Base-by-base conservation (phyloP, 2,888 invertebrate genomes). In the Drosophila cracens region DNA sequence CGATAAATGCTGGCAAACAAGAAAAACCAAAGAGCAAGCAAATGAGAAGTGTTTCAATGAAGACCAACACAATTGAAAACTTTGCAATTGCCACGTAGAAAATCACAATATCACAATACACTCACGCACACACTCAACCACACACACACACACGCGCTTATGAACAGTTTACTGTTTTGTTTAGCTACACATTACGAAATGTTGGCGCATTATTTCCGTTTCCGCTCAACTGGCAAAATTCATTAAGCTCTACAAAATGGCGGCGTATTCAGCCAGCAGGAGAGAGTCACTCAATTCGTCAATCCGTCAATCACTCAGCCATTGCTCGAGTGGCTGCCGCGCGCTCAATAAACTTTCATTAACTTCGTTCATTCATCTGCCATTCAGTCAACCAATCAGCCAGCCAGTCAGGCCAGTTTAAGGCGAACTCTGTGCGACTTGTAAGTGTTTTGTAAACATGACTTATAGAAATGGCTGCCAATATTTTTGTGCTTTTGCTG, bases 141-240 rank as follows among this genome's bases (percentile, higher is more conserved):
- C 34, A 40, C 54, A 66, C 51, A 49, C 13, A 11, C 25, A 46
- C 51, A 57, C 29, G 38, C 16, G 52, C n/a, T n/a, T 33, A 36
- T 51, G 7, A 33, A 11, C 25, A 27, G 70, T 31, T 54, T 34
- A 43, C 33, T 25, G 63, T 58, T 63, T 69, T 76, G 76, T 70
- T 74, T 64, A 64, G 70, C 66, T 60, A 53, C 65, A 76, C 74
- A 73, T 73, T 73, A 75, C 66, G 74, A 72, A 81, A 81, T 74
- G 75, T 83, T 77, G 81, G 84, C 81, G 68, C 74, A 70, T 78
- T 87, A 77, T 87, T 77, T 82, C 84, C 89, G 78, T 90, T 88
- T 88, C 90, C 87, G 89, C 87, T 81, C 76, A 89, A 79, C 90
- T 88, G 90, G 72, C 76, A 84, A 89, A 88, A 89, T 89, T 88